Conservation (phyloP, 2,113 vertebrate species). For the Gambusia affinis region DNA sequence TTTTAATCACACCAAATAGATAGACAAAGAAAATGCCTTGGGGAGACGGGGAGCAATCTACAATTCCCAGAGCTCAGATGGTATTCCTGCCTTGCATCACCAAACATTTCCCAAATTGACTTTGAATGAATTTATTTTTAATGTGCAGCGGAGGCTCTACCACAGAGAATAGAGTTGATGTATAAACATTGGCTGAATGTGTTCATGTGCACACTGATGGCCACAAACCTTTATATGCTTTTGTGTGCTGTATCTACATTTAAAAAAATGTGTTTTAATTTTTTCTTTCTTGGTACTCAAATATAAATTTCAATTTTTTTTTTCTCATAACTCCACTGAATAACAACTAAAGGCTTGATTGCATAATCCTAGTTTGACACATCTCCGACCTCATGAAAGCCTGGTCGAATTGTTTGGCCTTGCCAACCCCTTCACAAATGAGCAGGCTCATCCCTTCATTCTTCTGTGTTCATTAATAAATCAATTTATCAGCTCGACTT, state of each 20-base stretch:
- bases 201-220: constrained; percentile 22
- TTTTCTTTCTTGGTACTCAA: background rate
- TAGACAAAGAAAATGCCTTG: constrained; percentile 82
- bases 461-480: constrained; percentile 82
- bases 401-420: constrained; percentile 49
- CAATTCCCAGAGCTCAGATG: constrained; percentile 81
- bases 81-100: constrained; percentile 80
- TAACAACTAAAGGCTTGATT: constrained; percentile 21
- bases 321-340: constrained; percentile 7
- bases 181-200: constrained; percentile 32
- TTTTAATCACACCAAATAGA: constrained; percentile 87
- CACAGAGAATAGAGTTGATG: constrained; percentile 65
- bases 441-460: constrained; percentile 70
- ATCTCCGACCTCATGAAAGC: constrained; percentile 51
- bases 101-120: constrained; percentile 84
- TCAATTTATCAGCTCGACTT: constrained; percentile 79
- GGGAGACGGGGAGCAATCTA: constrained; percentile 76
- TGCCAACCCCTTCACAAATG: constrained; percentile 63
- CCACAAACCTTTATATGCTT: constrained; percentile 9
- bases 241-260: constrained; percentile 3
- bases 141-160: constrained; percentile 75
- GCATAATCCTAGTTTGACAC: constrained; percentile 41
- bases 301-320: background rate
- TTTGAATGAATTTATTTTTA: constrained; percentile 86
- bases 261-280: background rate